Evolutionary conservation across 2,797 vertebrate genomes (phyloP).

Genomic region (Bryconaethiops microstoma): DNA sequence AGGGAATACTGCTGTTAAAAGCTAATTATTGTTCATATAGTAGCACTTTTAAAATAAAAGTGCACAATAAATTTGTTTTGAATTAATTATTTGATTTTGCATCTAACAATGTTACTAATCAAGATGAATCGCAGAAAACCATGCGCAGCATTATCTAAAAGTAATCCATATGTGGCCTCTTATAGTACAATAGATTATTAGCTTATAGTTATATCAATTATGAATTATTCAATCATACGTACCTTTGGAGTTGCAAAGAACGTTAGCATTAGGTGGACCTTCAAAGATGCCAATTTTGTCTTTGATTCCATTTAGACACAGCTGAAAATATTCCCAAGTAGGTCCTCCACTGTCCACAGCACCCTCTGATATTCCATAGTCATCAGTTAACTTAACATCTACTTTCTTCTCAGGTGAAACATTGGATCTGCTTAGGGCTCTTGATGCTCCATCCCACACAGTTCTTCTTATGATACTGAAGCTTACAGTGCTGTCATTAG

Average conservation of each 20-base stretch:
- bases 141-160: too few species aligned
- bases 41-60: too few species aligned
- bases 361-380: constrained; percentile 45
- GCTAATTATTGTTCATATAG: too few species aligned
- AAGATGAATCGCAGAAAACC: too few species aligned
- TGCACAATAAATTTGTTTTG: too few species aligned
- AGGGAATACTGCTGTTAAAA: too few species aligned
- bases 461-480: neutral
- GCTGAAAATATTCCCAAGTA: too few species aligned
- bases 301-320: constrained; percentile 34
- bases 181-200: neutral
- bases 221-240: constrained; percentile 6
- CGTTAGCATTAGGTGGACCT: constrained; percentile 39
- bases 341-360: too few species aligned
- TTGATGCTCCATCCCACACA: constrained; percentile 60
- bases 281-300: constrained; percentile 57
- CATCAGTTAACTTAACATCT: constrained; percentile 52
- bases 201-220: neutral
- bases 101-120: too few species aligned
- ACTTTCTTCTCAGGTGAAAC: constrained; percentile 48
- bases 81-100: too few species aligned
- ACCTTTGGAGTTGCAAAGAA: constrained; percentile 39
- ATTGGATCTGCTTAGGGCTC: constrained; percentile 47
- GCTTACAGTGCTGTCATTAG: too few species aligned
- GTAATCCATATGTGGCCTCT: neutral